Evolutionary conservation across 2,113 vertebrate genomes (phyloP), one percentile per base, ranked within the genome.

Genomic region (Hypanus sabinus): DNA sequence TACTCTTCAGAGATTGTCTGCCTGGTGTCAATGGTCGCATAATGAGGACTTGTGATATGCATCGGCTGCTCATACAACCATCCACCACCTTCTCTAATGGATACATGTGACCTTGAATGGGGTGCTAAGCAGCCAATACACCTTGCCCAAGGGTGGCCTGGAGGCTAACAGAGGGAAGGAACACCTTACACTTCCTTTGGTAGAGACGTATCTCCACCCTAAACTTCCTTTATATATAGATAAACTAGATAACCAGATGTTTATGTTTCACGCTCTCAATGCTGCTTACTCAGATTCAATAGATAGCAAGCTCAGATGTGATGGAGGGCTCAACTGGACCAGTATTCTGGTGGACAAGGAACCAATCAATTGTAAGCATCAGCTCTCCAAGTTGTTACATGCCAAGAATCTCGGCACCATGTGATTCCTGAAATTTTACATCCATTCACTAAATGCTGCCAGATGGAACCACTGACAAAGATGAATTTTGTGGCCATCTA

Each of bases 281-380:
- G 20, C 88, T 92, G 65, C 33, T 92, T 3, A 11, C 36, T 70
- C 65, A 36, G n/a, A 91, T 91, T n/a, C 1, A 91, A 36, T 20
- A 60, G 62, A 91, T 16, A 65, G 87, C 27, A 36, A 90, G 20
- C 87, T 91, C 33, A 68, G n/a, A 91, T 18, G 60, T n/a, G 30
- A 88, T 57, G n/a, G 60, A 20, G 33, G 20, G 30, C 62, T 91
- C 60, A 91, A 91, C 65, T 36, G 8, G 88, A 65, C 36, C 55
- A 90, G 65, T 90, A 90, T 90, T 90, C 68, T 90, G 12, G n/a
- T 90, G 33, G 33, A 68, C 88, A 92, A 38, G 24, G 30, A 38
- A 65, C 65, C 88, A 18, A 8, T 20, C 83, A 68, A 7, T 92
- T 91, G 36, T 71, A 33, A 92, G 33, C 88, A 68, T 36, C 24